Conservation (phyloP, 2,888 invertebrate species). For the Amaurobius ferox region DNA sequence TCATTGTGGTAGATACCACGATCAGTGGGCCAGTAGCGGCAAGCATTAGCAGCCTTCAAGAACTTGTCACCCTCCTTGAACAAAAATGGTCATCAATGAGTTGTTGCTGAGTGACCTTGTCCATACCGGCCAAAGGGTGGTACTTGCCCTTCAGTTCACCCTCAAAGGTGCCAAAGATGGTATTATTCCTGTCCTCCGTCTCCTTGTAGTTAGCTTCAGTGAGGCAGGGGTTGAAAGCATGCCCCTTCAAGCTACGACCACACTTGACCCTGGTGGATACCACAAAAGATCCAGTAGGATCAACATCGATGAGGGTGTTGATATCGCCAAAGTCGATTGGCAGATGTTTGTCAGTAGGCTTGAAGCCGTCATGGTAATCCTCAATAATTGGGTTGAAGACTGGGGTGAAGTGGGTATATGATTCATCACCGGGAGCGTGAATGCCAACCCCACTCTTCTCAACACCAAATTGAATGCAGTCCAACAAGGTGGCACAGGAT, state of each 20-base stretch:
- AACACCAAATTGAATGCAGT: conserved; percentile 95
- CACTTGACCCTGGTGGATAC: conserved; percentile 97
- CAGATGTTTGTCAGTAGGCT: conserved; percentile 95
- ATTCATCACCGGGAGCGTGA: conserved; percentile 97
- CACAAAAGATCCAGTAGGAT: conserved; percentile 88
- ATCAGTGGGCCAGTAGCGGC: too few relatives aligned
- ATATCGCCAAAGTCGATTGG: conserved; percentile 96
- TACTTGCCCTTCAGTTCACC: too few relatives aligned
- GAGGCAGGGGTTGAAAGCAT: conserved; percentile 98
- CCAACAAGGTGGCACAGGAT: conserved; percentile 93
- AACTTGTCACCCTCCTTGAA: conserved; percentile 96
- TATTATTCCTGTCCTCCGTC: conserved; percentile 88
- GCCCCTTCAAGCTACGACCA: conserved; percentile 91
- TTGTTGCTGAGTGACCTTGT: too few relatives aligned
- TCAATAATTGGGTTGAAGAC: conserved; percentile 98
- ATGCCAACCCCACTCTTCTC: conserved; percentile 98
- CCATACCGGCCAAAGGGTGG: too few relatives aligned
- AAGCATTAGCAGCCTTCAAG: too few relatives aligned
- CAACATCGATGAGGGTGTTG: conserved; percentile 91
- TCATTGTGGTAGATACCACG: conserved; percentile 95
- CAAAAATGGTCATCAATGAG: conserved; percentile 88
- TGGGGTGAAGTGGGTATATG: conserved; percentile 93
- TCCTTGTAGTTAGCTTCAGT: conserved; percentile 98
- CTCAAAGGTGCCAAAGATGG: too few relatives aligned
- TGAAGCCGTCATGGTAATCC: conserved; percentile 97